Percentiles rank a stretch among this genome's conserved stretches.
Evolutionary conservation across 2,888 invertebrate species (phyloP).

Genomic region (Cephus rjabovi): DNA sequence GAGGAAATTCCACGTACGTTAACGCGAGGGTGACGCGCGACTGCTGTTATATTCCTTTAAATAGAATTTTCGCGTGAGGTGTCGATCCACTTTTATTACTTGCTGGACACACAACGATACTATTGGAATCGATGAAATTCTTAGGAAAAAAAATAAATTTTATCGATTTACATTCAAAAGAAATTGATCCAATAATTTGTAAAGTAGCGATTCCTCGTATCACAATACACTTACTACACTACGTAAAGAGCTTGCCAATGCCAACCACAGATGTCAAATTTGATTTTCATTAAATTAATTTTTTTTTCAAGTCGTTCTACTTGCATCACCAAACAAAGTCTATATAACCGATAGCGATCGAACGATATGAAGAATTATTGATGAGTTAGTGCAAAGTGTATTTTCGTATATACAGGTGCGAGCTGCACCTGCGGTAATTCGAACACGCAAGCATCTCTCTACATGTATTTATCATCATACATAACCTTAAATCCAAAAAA

Average conservation of each 20-base stretch:
- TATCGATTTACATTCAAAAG: background rate
- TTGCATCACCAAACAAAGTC: background rate
- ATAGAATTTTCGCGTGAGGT: background rate
- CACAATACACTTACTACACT: no score
- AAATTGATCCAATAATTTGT: background rate
- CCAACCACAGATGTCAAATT: no score
- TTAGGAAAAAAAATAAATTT: no score
- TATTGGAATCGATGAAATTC: background rate
- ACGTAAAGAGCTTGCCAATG: no score
- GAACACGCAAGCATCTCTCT: no score
- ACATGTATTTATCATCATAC: no score
- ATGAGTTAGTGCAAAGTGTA: background rate
- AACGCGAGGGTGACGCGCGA: background rate
- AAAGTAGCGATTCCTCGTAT: background rate
- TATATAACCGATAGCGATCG: background rate
- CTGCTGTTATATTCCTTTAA: background rate
- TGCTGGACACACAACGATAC: background rate
- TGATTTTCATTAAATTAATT: no score
- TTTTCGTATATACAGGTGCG: background rate
- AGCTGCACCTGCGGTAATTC: background rate
- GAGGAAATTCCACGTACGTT: background rate
- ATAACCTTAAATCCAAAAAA: no score
- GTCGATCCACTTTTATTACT: background rate
- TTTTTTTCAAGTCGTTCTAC: no score
- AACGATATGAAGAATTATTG: background rate